These are phyloP conservation scores for Danionella cerebrum DNA, from an alignment of 2,113 vertebrate genomes.

Conservation along the genomic window DNA sequence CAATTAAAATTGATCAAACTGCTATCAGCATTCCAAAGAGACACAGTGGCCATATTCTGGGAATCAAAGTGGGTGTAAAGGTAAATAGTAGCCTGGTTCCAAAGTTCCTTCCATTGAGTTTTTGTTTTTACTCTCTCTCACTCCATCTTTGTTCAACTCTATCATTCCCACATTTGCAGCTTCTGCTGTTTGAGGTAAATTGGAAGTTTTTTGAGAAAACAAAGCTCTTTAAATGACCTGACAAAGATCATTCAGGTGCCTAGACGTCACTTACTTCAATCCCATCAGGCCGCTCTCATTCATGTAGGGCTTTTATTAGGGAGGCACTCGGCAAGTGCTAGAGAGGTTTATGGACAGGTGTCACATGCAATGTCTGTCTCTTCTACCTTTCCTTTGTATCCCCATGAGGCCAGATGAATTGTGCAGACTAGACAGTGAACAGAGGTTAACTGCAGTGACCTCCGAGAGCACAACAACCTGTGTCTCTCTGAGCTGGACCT, in stretches of 20 bases:
- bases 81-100: background rate
- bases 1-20: constrained; percentile 8
- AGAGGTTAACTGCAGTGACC: constrained; percentile 34
- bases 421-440: constrained; percentile 23
- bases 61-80: background rate
- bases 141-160: background rate
- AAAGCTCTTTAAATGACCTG: constrained; percentile 15
- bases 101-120: background rate
- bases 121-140: background rate
- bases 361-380: constrained; percentile 21
- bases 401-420: constrained; percentile 14
- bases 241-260: constrained; percentile 6
- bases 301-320: background rate
- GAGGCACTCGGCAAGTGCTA: constrained; percentile 19
- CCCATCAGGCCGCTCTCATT: constrained; percentile 8
- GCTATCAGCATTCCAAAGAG: constrained; percentile 1
- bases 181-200: constrained; percentile 10
- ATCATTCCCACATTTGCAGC: background rate
- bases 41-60: constrained; percentile 2
- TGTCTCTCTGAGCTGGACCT: constrained; percentile 6
- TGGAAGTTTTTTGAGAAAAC: constrained; percentile 21
- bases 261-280: constrained; percentile 2
- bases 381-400: constrained; percentile 12
- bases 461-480: constrained; percentile 18
- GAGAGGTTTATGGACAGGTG: constrained; percentile 39